Conservation (phyloP, 2,888 invertebrate genomes). For the Caenorhabditis afra region DNA sequence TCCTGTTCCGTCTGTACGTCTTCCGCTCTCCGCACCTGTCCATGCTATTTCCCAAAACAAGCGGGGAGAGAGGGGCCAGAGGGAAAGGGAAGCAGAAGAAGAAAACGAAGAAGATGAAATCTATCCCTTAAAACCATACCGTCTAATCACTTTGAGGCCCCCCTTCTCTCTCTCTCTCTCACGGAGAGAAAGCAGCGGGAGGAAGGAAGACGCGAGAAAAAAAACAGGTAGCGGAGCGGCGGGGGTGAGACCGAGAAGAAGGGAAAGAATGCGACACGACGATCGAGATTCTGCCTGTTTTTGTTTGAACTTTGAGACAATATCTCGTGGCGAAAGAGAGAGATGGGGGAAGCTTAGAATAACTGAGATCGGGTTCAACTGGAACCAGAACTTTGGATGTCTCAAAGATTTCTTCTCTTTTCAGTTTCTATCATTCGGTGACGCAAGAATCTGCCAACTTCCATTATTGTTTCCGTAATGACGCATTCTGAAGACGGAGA, state of each 20-base stretch:
- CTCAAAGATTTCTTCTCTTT: no score
- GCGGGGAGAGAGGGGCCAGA: conserved; percentile 60
- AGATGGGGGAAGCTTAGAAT: conserved; percentile 20
- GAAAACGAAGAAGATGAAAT: conserved; percentile 25
- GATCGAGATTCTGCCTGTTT: conserved; percentile 20
- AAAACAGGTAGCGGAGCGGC: neutral
- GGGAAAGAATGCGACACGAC: neutral
- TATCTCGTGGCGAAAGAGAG: conserved; percentile 2
- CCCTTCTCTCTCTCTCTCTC: no score
- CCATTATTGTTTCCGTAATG: no score
- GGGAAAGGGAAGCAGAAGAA: conserved; percentile 9
- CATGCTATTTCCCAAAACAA: conserved; percentile 65
- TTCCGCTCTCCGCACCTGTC: conserved; percentile 36
- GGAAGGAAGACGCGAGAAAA: neutral
- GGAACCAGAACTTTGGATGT: neutral
- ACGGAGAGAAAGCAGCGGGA: neutral
- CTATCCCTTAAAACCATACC: conserved; percentile 41
- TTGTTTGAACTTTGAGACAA: conserved; percentile 10
- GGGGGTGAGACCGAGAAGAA: conserved; percentile 1
- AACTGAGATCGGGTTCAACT: neutral
- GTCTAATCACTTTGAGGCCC: conserved; percentile 43
- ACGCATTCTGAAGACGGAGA: no score
- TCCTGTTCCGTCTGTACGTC: conserved; percentile 51
- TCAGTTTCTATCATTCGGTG: no score
- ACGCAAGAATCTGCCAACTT: no score